These are phyloP conservation scores for Tachysurus vachellii DNA, from an alignment of 2,113 vertebrate species.

Conservation along the genomic window DNA sequence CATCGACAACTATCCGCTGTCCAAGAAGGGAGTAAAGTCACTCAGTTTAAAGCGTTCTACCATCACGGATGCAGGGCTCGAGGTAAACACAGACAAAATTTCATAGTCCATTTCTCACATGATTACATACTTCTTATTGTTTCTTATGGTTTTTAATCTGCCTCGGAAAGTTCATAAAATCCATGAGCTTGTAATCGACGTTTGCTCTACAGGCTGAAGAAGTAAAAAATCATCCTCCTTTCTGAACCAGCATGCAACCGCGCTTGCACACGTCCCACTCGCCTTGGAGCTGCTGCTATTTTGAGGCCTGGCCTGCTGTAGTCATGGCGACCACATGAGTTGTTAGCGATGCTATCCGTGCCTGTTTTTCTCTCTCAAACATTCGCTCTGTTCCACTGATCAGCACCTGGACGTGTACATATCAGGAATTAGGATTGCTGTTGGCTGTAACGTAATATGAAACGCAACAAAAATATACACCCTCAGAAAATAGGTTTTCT, in stretches of 20 bases:
- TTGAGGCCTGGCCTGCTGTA: constrained; percentile 64
- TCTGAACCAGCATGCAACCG: constrained; percentile 38
- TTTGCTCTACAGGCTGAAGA: neutral
- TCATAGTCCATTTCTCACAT: neutral
- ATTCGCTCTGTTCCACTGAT: constrained; percentile 21
- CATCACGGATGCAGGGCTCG: constrained; percentile 94
- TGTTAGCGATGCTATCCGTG: constrained; percentile 50
- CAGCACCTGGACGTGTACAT: constrained; percentile 23
- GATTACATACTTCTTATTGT: neutral
- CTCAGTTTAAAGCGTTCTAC: constrained; percentile 98
- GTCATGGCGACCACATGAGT: constrained; percentile 63
- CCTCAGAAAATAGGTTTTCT: neutral
- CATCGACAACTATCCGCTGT: constrained; percentile 98
- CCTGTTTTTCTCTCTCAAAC: constrained; percentile 13
- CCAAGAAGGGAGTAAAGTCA: constrained; percentile 96
- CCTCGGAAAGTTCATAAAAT: neutral
- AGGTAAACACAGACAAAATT: constrained; percentile 73
- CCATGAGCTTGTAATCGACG: neutral
- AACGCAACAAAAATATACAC: neutral
- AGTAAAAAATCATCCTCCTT: neutral
- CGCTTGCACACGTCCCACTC: constrained; percentile 51
- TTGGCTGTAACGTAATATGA: neutral
- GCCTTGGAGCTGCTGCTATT: constrained; percentile 61
- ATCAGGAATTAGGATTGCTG: neutral
- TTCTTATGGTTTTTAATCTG: neutral